Evolutionary conservation across 2,888 invertebrate species (phyloP), one percentile per base, ranked within the genome.

Genomic region (Hydriomena furcata): DNA sequence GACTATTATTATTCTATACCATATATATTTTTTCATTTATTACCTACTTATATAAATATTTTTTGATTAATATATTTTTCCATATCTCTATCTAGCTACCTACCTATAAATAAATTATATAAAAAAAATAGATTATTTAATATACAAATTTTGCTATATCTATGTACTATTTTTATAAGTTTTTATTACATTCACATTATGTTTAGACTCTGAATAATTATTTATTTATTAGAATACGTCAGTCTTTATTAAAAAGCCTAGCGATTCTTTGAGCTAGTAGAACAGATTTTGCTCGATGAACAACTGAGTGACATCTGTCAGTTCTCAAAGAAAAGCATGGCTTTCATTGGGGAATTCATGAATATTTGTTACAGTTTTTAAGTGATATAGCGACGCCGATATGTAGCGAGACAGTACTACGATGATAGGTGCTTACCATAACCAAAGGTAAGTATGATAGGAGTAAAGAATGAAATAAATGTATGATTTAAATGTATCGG

Each of bases 281-380:
- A 52, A 30, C 35, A 45, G 44, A 46, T 38, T 44, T 27, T 13
- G 20, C 36, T 36, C 31, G 6, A 0, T 5, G 17, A 25, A 2
- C 7, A 3, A n/a, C 5, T 27, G 25, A 31, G 31, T 32, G 25
- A 44, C 17, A 40, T 23, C 35, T 51, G 40, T 47, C 47, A 58
- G 53, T 47, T 66, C 73, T 82, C 71, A 68, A 66, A 78, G 84
- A 80, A 81, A 73, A 76, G 63, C 76, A 63, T 71, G 78, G 77
- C 79, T 77, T 71, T 66, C 65, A 70, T 76, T 72, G 89, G 90
- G 90, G 89, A 86, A 88, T 80, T 75, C 86, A 66, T 84, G 90
- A 88, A 90, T 89, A 90, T 89, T 89, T 89, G 87, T 90, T 90
- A 76, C 90, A 90, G 90, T 83, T 85, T 83, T 75, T 89, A 84